Base-by-base conservation (phyloP, 1,140 invertebrate genomes). In the Bombus haemorrhoidalis region DNA sequence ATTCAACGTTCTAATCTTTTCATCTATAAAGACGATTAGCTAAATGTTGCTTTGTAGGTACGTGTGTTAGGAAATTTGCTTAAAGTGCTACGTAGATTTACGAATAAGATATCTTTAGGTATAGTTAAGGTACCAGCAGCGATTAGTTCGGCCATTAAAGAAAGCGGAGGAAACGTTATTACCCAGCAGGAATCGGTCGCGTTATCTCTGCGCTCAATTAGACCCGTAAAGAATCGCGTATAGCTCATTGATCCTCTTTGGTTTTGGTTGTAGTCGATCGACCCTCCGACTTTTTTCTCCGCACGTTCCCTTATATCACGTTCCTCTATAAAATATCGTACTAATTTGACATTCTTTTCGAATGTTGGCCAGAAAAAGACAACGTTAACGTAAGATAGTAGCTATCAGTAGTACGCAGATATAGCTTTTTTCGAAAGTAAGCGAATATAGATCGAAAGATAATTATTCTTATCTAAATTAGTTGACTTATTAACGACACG, bases 181-280 rank as follows among this genome's bases (percentile, higher is more conserved):
- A 91, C 91, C 90, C 88, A 83, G 89, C 76, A 87, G 91, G 84
- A 93, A 91, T 92, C 92, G 84, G 85, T 43, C 83, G 87, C 81
- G 91, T 93, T 93, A 93, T 93, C 93, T 93, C 92, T 86, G 92
- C 93, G 91, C 89, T 93, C 93, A 93, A 93, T 93, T 93, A 93
- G 91, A 93, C 84, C 89, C 90, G 91, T 93, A 93, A 93, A 92
- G 92, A 88, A 93, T 93, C 90, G 91, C 89, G 78, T 90, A 91
- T 92, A 91, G 89, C 85, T 85, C 91, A 93, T 93, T 93, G 92
- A 83, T 90, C 89, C 86, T 80, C 83, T 91, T 89, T 91, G 62
- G 32, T 86, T 43, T 39, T 78, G 72, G 62, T 32, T 66, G 73
- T 41, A 72, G 85, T 53, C 81, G 39, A 86, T 86, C 78, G 75